Conservation (phyloP, 2,797 vertebrate genomes). For the Brotula barbata region DNA sequence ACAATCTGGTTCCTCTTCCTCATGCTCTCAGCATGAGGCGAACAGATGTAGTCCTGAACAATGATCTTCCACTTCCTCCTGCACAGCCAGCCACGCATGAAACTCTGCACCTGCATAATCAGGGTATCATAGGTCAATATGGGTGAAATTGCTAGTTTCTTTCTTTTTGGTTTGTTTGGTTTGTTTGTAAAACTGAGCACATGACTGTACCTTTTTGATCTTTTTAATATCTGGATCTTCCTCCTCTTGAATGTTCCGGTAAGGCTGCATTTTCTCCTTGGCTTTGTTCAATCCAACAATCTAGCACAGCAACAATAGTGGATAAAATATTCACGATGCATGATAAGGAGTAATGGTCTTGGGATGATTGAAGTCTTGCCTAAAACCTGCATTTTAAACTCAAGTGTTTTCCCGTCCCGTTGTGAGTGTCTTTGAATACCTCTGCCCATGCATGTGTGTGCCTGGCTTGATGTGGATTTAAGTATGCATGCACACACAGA, state of each 20-base stretch:
- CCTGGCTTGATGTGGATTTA: constrained; percentile 26
- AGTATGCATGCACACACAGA: constrained; percentile 23
- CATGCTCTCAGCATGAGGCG: constrained; percentile 91
- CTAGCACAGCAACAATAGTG: constrained; percentile 67
- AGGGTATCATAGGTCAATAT: not conserved
- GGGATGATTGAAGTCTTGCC: constrained; percentile 24
- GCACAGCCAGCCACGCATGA: constrained; percentile 91
- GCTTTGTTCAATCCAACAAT: constrained; percentile 98
- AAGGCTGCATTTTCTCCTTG: constrained; percentile 96
- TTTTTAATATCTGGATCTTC: constrained; percentile 99
- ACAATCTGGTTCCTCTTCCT: constrained; percentile 91
- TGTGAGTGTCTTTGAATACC: too few relatives aligned
- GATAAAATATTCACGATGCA: constrained; percentile 45
- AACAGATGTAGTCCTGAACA: constrained; percentile 91
- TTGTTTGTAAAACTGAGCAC: constrained; percentile 83
- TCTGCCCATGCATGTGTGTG: constrained; percentile 20
- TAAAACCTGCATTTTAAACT: not conserved
- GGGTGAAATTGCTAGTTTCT: too few relatives aligned
- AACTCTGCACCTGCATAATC: constrained; percentile 85
- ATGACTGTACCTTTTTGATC: constrained; percentile 92
- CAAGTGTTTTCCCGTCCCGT: constrained; percentile 24
- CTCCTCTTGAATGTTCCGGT: constrained; percentile 89
- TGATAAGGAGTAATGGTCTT: constrained; percentile 1
- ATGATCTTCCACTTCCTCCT: constrained; percentile 92
- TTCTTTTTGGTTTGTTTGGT: too few relatives aligned